Conservation (phyloP, 2,797 vertebrate genomes). For the Saxicola maurus region DNA sequence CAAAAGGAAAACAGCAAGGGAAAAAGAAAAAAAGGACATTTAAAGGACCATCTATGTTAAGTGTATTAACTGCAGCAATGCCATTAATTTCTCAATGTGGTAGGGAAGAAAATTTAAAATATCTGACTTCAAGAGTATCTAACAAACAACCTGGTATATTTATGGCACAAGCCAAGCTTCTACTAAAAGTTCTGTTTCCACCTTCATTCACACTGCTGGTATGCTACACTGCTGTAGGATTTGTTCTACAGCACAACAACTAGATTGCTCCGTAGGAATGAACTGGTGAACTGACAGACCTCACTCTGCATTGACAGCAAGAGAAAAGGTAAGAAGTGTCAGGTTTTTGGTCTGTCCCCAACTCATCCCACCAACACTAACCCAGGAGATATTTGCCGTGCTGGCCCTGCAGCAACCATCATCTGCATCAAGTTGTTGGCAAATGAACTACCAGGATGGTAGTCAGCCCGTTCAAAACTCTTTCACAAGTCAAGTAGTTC, state of each 20-base stretch:
- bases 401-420: background rate
- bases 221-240: background rate
- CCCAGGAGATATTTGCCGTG: background rate
- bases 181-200: background rate
- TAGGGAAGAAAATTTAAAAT: background rate
- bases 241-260: background rate
- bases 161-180: background rate
- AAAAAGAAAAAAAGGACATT: background rate
- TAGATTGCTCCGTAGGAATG: background rate
- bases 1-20: background rate
- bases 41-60: background rate
- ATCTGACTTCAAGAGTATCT: background rate
- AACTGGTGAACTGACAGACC: background rate
- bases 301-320: rapidly evolving
- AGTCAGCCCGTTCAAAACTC: background rate
- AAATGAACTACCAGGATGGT: background rate
- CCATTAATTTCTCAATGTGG: background rate
- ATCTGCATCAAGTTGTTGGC: background rate
- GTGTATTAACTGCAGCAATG: background rate
- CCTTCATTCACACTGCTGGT: background rate
- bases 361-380: background rate
- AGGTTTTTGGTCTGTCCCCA: background rate
- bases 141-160: background rate
- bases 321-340: background rate
- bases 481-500: background rate